Evolutionary conservation across 2,113 vertebrate species (phyloP).

Genomic region (Cairina moschata): DNA sequence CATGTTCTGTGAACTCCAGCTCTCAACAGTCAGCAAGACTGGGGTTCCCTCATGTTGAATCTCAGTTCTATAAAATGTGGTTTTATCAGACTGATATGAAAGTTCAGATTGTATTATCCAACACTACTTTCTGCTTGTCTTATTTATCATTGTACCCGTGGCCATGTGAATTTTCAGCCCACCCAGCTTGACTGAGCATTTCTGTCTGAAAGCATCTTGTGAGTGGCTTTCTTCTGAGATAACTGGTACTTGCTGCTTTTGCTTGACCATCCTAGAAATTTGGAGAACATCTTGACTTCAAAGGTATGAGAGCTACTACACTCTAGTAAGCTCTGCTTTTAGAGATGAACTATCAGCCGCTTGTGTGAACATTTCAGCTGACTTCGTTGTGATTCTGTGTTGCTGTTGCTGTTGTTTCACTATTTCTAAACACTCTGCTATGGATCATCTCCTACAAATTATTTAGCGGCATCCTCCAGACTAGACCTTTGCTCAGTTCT

Average conservation of each 20-base stretch:
- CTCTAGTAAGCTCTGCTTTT: neutral
- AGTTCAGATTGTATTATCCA: neutral
- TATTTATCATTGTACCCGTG: neutral
- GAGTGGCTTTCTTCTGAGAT: neutral
- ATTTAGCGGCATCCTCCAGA: neutral
- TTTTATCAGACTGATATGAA: neutral
- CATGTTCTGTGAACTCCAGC: neutral
- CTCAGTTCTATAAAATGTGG: neutral
- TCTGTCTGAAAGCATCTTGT: neutral
- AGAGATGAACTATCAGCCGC: neutral
- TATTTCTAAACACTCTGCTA: neutral
- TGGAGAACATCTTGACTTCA: neutral
- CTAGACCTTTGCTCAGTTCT: neutral
- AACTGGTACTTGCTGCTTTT: neutral
- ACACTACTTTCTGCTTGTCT: neutral
- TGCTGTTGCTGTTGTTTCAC: neutral
- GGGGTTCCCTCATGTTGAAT: neutral
- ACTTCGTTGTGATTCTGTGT: neutral
- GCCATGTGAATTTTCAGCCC: neutral
- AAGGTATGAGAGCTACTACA: neutral
- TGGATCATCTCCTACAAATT: neutral
- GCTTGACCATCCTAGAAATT: neutral
- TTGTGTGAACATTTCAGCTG: neutral
- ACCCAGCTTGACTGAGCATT: neutral
- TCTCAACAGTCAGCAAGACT: neutral